Percentiles rank a stretch among this genome's conserved stretches.
phyloP scores from a whole-genome alignment of 2,888 invertebrate species.

The Dynastes maya region DNA sequence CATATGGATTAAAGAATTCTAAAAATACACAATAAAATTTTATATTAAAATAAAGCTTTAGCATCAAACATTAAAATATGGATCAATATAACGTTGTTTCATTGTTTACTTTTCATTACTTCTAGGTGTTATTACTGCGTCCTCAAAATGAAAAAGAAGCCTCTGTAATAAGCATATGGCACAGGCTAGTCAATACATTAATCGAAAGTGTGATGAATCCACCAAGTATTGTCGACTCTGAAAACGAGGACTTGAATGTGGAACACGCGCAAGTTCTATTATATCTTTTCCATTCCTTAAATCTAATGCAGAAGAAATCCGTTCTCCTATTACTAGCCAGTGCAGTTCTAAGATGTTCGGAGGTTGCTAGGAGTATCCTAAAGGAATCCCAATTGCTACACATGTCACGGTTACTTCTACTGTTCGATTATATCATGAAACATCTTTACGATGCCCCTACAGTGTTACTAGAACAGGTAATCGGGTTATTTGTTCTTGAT shows the following conservation, averaged over 20 bases:
- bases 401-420: slow-evolving; percentile 85
- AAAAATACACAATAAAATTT: too few relatives aligned
- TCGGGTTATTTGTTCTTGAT: neutral
- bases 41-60: too few relatives aligned
- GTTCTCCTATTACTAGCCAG: slow-evolving; percentile 89
- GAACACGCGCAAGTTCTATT: slow-evolving; percentile 95
- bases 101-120: slow-evolving; percentile 28
- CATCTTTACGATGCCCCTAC: slow-evolving; percentile 95
- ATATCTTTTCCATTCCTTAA: slow-evolving; percentile 94
- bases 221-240: slow-evolving; percentile 77
- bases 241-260: slow-evolving; percentile 93
- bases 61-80: too few relatives aligned
- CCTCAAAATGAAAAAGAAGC: slow-evolving; percentile 91
- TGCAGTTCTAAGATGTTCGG: slow-evolving; percentile 80
- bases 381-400: slow-evolving; percentile 84
- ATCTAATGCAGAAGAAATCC: slow-evolving; percentile 97
- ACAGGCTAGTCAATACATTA: slow-evolving; percentile 89
- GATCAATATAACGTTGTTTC: too few relatives aligned
- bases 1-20: too few relatives aligned
- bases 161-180: slow-evolving; percentile 93
- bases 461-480: slow-evolving; percentile 87
- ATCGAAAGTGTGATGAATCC: slow-evolving; percentile 87
- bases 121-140: slow-evolving; percentile 82
- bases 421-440: slow-evolving; percentile 95
- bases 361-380: slow-evolving; percentile 75